phyloP scores from a whole-genome alignment of 2,888 invertebrate species.

The Acronicta leporina region DNA sequence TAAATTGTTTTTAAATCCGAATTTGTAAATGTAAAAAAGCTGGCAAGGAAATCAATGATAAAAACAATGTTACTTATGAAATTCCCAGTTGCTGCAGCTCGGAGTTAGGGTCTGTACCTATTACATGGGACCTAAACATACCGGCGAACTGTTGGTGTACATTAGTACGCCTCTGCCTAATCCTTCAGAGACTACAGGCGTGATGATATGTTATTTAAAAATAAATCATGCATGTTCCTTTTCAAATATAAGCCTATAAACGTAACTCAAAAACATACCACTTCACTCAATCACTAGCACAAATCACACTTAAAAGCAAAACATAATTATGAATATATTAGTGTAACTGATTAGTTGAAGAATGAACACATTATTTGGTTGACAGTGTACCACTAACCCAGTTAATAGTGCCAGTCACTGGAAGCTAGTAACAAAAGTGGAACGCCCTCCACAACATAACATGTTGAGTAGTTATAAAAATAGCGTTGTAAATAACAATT shows the following conservation, averaged over 20 bases:
- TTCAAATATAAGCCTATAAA: no score
- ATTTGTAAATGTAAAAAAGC: slow-evolving; percentile 2
- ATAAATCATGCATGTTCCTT: no score
- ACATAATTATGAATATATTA: slow-evolving; percentile 36
- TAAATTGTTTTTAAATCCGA: slow-evolving; percentile 12
- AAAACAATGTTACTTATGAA: no score
- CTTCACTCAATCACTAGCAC: slow-evolving; percentile 3
- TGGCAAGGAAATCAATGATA: background rate
- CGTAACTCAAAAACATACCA: background rate
- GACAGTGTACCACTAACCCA: slow-evolving; percentile 44
- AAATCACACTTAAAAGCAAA: slow-evolving; percentile 35
- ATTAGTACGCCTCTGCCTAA: no score
- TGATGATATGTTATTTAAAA: no score
- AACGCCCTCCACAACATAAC: slow-evolving; percentile 30
- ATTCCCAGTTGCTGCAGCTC: no score
- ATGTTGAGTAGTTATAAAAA: background rate
- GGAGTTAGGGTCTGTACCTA: no score
- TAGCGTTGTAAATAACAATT: background rate
- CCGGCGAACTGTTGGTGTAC: no score
- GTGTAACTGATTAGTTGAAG: slow-evolving; percentile 36
- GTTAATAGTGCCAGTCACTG: slow-evolving; percentile 38
- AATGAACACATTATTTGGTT: slow-evolving; percentile 42
- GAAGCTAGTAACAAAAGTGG: slow-evolving; percentile 6
- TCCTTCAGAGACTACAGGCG: no score
- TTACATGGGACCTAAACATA: no score